Conservation (phyloP, 2,797 vertebrate genomes). For the Hippocampus kuda region DNA sequence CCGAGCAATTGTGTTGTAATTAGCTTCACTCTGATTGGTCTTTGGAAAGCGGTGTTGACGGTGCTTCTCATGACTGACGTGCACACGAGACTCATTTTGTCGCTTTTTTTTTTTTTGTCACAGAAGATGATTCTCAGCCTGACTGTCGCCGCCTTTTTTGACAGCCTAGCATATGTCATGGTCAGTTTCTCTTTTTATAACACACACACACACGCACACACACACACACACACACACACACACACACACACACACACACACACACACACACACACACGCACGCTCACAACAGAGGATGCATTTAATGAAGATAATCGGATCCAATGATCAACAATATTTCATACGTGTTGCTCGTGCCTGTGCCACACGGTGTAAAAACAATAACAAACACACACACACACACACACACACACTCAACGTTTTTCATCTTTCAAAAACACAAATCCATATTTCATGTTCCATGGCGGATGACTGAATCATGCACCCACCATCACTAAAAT, state of each 20-base stretch:
- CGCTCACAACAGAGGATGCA: not conserved
- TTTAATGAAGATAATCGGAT: not conserved
- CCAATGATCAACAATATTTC: not conserved
- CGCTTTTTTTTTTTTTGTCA: not conserved
- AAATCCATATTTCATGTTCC: not conserved
- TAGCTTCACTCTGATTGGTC: not conserved
- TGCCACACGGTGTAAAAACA: not conserved
- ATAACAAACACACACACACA: not conserved
- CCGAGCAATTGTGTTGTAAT: conserved; percentile 6
- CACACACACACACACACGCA: not conserved
- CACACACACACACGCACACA: conserved; percentile 7
- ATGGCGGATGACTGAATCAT: not conserved
- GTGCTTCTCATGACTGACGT: not conserved
- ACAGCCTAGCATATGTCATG: conserved; percentile 75
- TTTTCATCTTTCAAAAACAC: not conserved
- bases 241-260: conserved; percentile 9
- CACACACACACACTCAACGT: not conserved
- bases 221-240: conserved; percentile 6
- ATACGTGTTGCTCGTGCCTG: not conserved
- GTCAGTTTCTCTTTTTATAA: conserved; percentile 56
- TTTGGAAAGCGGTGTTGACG: conserved; percentile 1
- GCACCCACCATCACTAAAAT: not conserved
- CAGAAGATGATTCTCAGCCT: conserved; percentile 77
- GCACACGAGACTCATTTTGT: conserved; percentile 2
- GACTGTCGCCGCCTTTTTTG: conserved; percentile 72